Percentiles rank a stretch among this genome's conserved stretches.
Conservation (phyloP, 2,888 invertebrate genomes). For the Palloptera scutellata region DNA sequence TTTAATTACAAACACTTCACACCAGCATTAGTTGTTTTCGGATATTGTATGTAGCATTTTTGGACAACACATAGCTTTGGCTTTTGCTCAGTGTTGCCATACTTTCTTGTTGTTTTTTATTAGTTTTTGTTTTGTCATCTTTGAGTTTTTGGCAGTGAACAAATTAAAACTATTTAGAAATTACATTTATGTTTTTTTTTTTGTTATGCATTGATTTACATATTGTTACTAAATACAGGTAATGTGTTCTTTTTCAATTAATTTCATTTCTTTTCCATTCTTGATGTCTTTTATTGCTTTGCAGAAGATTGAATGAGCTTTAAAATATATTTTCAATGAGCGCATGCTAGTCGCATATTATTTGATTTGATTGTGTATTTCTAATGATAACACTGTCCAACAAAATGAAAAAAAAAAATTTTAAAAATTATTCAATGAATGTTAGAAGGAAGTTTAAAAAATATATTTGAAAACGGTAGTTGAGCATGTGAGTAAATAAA, state of each 20-base stretch:
- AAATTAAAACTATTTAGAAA: slow-evolving; percentile 41
- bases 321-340: neutral
- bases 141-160: slow-evolving; percentile 55
- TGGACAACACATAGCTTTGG: slow-evolving; percentile 21
- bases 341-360: too few relatives aligned
- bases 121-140: slow-evolving; percentile 17
- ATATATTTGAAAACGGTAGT: too few relatives aligned
- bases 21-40: slow-evolving; percentile 21
- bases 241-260: too few relatives aligned
- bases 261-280: too few relatives aligned
- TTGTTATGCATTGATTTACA: neutral
- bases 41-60: slow-evolving; percentile 15
- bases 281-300: slow-evolving; percentile 24
- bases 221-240: too few relatives aligned
- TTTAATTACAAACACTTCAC: slow-evolving; percentile 12
- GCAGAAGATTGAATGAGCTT: slow-evolving; percentile 22
- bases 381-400: too few relatives aligned
- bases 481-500: too few relatives aligned
- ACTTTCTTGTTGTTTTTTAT: slow-evolving; percentile 23
- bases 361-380: too few relatives aligned
- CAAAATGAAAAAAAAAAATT: too few relatives aligned
- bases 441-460: too few relatives aligned
- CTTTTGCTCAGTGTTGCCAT: slow-evolving; percentile 36
- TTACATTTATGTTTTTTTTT: slow-evolving; percentile 25
- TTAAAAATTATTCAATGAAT: too few relatives aligned